Evolutionary conservation across 2,797 vertebrate genomes (phyloP), one percentile per base, ranked within the genome.

Genomic region (Helarctos malayanus): DNA sequence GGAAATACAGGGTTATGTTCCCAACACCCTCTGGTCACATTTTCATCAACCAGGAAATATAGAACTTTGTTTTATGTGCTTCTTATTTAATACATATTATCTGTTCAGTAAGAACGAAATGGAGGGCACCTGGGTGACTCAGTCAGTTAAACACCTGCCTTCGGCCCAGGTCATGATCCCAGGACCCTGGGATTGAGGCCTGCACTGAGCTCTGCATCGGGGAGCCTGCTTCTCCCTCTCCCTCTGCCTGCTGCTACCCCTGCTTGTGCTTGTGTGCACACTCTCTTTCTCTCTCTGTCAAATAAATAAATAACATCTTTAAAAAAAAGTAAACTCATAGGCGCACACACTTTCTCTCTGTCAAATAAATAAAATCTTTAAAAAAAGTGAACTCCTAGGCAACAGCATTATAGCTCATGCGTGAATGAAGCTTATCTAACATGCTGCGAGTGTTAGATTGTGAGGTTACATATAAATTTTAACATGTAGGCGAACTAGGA

Each of bases 401-500:
- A 78, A 4, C 11, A 38, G 21, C 32, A 61, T n/a, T 69, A 2
- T 52, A 59, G 69, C 69, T 65, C 52, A 35, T 29, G 80, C 32
- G 6, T 54, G 75, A 65, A 54, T 69, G 25, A 75, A 88, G 65
- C 19, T 76, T 59, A 14, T 13, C 41, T 91, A 81, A 57, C 23
- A 45, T 6, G 57, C 25, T 7, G 1, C 29, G 25, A 86, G 35
- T 71, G 38, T 86, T 85, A 81, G 49, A 52, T 80, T 92, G 90
- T 41, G 49, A 78, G 65, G 21, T 95, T 45, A 73, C 35, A 27
- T 80, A 45, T 32, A 89, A 19, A 80, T 97, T 92, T 96, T 90
- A 92, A 63, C 45, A 71, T 41, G 57, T 85, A 38, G 29, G 45
- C 12, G 25, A 76, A 65, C 80, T 91, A 25, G 19, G 41, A 79